Conservation (phyloP, 2,113 vertebrate genomes). For the Ranitomeya variabilis region DNA sequence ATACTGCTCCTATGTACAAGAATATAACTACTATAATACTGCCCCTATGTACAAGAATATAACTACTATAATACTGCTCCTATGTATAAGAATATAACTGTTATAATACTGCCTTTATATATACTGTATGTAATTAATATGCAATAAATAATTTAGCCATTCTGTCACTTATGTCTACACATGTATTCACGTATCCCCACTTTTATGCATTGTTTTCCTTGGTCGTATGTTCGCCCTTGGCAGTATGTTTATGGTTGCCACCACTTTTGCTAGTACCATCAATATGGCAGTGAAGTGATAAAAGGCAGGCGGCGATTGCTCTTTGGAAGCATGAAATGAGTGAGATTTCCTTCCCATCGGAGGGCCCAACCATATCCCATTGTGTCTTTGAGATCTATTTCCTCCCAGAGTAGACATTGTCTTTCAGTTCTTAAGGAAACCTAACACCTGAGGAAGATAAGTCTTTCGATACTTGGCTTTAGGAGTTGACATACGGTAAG, state of each 20-base stretch:
- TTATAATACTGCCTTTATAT: background rate
- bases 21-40: slow-evolving; percentile 3
- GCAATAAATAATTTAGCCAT: background rate
- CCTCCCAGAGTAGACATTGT: background rate
- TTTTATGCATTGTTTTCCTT: too few relatives aligned
- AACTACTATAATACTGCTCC: slow-evolving; percentile 3
- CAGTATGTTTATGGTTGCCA: background rate
- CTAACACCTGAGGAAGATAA: slow-evolving; percentile 10
- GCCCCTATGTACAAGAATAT: background rate
- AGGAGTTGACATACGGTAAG: background rate
- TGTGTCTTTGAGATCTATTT: slow-evolving; percentile 4
- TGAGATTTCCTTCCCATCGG: slow-evolving; percentile 37
- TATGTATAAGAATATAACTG: background rate
- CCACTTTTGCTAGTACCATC: background rate
- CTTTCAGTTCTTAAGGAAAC: slow-evolving; percentile 1
- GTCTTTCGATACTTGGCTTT: background rate
- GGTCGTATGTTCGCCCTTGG: too few relatives aligned
- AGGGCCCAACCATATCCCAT: background rate
- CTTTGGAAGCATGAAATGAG: slow-evolving; percentile 7
- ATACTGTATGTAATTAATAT: background rate
- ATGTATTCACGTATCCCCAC: too few relatives aligned
- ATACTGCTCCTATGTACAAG: background rate
- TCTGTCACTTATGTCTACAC: background rate
- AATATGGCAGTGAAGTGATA: background rate
- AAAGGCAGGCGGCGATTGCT: background rate